phyloP scores from a whole-genome alignment of 2,797 vertebrate genomes.

The Telmatherina bonti region DNA sequence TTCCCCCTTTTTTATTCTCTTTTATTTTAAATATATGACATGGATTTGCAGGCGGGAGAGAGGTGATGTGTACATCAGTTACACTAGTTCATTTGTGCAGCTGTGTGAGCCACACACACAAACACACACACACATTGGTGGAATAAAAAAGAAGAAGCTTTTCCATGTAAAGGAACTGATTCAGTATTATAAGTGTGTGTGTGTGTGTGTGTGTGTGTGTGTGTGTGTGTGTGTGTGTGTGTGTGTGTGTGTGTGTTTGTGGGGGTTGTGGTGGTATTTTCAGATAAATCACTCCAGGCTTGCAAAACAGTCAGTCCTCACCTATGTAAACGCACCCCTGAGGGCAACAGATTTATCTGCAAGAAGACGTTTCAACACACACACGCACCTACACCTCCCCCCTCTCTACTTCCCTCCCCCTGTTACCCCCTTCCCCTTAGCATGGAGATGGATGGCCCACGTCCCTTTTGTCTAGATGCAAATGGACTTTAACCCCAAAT shows the following conservation, averaged over 20 bases:
- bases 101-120: slow-evolving; percentile 25
- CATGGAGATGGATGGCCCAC: slow-evolving; percentile 82
- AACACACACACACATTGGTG: slow-evolving; percentile 2
- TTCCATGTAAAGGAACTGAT: slow-evolving; percentile 60
- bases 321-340: slow-evolving; percentile 86
- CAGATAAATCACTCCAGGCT: slow-evolving; percentile 82
- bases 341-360: slow-evolving; percentile 86
- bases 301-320: slow-evolving; percentile 83
- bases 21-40: not conserved
- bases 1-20: not conserved
- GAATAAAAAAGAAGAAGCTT: slow-evolving; percentile 46
- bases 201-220: slow-evolving; percentile 32
- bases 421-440: slow-evolving; percentile 67
- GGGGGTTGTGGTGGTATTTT: slow-evolving; percentile 72
- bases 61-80: not conserved
- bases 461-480: slow-evolving; percentile 86
- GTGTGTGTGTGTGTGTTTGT: slow-evolving; percentile 1
- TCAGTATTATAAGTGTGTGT: slow-evolving; percentile 25
- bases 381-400: slow-evolving; percentile 10
- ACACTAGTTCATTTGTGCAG: slow-evolving; percentile 3
- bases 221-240: no score
- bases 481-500: slow-evolving; percentile 86
- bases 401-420: slow-evolving; percentile 21
- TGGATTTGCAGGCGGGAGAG: slow-evolving; percentile 18
- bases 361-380: slow-evolving; percentile 76